Percentiles rank a stretch among this genome's conserved stretches.
phyloP scores from a whole-genome alignment of 2,113 vertebrate species.

The Macrotis lagotis region DNA sequence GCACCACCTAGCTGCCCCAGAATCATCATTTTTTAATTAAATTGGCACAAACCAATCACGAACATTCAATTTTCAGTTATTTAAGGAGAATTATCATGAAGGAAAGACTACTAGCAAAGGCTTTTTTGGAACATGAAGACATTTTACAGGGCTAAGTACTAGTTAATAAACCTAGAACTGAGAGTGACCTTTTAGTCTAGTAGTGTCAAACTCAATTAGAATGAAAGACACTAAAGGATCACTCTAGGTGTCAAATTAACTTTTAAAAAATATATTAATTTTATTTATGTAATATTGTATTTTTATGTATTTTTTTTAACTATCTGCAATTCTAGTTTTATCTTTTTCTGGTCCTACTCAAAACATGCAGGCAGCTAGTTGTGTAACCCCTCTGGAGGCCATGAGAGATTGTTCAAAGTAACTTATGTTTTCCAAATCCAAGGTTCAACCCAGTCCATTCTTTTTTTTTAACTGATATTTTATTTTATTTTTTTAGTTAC shows the following conservation, averaged over 20 bases:
- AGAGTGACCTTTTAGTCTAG: not conserved
- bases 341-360: not conserved
- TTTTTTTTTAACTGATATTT: no score
- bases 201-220: not conserved
- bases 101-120: not conserved
- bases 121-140: not conserved
- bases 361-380: not conserved
- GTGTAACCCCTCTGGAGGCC: not conserved
- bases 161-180: not conserved
- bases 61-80: not conserved
- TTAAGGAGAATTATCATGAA: not conserved
- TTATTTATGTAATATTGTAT: not conserved
- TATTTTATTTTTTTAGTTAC: no score
- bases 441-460: not conserved
- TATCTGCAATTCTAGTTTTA: not conserved
- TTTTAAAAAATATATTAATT: not conserved
- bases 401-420: not conserved
- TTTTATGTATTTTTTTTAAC: not conserved
- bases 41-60: not conserved
- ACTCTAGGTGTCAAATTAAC: not conserved
- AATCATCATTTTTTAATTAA: not conserved
- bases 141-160: not conserved
- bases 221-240: not conserved
- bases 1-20: no score
- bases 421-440: not conserved